Evolutionary conservation across 2,888 invertebrate species (phyloP).

Genomic region (Cantharis nigra): DNA sequence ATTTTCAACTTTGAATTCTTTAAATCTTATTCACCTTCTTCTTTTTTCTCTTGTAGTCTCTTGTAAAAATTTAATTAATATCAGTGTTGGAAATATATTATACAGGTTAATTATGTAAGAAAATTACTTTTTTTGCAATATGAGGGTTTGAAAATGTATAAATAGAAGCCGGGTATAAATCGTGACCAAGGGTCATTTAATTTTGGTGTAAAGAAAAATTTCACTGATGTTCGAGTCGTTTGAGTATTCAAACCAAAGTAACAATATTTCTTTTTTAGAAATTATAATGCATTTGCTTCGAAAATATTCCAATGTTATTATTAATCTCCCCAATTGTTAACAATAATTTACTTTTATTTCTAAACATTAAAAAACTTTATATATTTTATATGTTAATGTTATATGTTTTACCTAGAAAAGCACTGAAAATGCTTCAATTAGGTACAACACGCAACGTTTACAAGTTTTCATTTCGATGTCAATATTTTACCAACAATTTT

Average conservation of each 20-base stretch:
- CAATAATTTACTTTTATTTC: neutral
- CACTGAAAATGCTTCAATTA: neutral
- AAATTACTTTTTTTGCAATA: neutral
- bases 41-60: neutral
- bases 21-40: neutral
- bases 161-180: neutral
- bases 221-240: neutral
- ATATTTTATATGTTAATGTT: neutral
- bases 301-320: neutral
- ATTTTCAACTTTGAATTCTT: neutral
- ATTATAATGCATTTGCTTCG: neutral
- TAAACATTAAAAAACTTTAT: neutral
- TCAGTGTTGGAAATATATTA: neutral
- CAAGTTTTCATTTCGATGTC: neutral
- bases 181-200: neutral
- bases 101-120: neutral
- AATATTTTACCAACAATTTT: neutral
- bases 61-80: too few species aligned
- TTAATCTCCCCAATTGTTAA: neutral
- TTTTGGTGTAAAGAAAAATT: neutral
- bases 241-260: neutral
- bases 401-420: neutral
- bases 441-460: neutral
- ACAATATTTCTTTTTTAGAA: neutral
- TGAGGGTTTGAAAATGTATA: neutral